Percentiles rank a stretch among this genome's conserved stretches.
Evolutionary conservation across 2,113 vertebrate species (phyloP).

Genomic region (Chelonoidis abingdonii): DNA sequence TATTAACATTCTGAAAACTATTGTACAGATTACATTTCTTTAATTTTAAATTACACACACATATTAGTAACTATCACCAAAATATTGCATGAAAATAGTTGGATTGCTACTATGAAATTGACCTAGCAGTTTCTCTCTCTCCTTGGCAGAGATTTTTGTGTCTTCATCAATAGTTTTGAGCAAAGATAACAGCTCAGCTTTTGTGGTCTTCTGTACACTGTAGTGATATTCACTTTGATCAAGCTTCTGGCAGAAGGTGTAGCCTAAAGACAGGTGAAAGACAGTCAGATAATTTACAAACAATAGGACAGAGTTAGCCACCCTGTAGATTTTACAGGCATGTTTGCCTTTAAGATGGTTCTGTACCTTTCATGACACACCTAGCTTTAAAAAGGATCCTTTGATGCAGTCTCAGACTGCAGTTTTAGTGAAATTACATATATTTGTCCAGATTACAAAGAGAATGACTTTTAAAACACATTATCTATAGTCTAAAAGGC

Average conservation of each 20-base stretch:
- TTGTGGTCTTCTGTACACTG: conserved; percentile 86
- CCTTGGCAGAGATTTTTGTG: conserved; percentile 87
- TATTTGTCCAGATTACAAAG: background rate
- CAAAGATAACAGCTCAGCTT: conserved; percentile 87
- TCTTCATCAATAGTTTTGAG: conserved; percentile 91
- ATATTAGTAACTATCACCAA: conserved; percentile 86
- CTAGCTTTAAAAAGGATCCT: background rate
- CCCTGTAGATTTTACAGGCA: rapidly evolving
- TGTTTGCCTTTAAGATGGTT: background rate
- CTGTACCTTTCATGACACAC: background rate
- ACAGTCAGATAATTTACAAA: background rate
- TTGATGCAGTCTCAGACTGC: background rate
- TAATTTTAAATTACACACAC: conserved; percentile 70
- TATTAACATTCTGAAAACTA: conserved; percentile 59
- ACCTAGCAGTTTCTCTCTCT: conserved; percentile 89
- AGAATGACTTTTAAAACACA: background rate
- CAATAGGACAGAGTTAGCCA: background rate
- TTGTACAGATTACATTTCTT: conserved; percentile 21
- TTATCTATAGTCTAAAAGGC: background rate
- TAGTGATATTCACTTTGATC: conserved; percentile 80
- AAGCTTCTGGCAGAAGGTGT: conserved; percentile 87
- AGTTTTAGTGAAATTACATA: background rate
- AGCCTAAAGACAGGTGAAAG: conserved; percentile 77
- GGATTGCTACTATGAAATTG: conserved; percentile 95
- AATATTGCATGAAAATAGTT: conserved; percentile 93